phyloP scores from a whole-genome alignment of 2,888 invertebrate genomes.

The Mimachlamys varia region DNA sequence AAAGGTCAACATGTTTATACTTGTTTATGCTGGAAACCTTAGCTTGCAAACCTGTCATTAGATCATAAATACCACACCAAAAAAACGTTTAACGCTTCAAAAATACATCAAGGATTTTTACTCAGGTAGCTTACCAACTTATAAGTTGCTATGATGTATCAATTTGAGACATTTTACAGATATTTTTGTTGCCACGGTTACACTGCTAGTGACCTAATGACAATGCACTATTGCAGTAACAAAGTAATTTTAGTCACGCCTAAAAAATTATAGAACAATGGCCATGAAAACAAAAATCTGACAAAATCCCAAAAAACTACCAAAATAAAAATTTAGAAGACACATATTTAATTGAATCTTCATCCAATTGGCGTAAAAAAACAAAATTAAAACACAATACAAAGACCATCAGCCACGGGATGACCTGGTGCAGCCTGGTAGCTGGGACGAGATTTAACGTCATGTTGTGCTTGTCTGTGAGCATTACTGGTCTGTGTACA shows the following conservation, averaged over 20 bases:
- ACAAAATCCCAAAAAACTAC: neutral
- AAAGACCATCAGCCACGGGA: neutral
- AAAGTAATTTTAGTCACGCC: neutral
- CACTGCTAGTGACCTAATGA: neutral
- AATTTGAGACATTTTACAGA: no score
- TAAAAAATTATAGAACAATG: neutral
- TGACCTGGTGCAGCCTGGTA: neutral
- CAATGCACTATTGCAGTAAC: neutral
- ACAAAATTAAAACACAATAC: slow-evolving; percentile 22
- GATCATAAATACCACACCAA: no score
- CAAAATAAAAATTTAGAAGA: neutral
- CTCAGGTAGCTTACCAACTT: no score
- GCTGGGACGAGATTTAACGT: neutral
- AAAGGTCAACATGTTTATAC: no score
- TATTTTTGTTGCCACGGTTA: neutral
- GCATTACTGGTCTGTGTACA: neutral
- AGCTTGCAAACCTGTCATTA: no score
- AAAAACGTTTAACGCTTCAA: no score
- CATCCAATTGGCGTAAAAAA: neutral
- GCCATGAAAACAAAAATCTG: slow-evolving; percentile 12
- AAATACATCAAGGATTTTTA: no score
- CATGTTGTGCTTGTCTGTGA: neutral
- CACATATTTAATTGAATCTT: neutral
- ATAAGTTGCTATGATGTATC: no score
- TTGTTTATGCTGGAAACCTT: no score